Percentiles rank a stretch among this genome's conserved stretches.
These are phyloP conservation scores for Hydrotaea diabolus DNA, from an alignment of 2,888 invertebrate genomes.

Conservation along the genomic window DNA sequence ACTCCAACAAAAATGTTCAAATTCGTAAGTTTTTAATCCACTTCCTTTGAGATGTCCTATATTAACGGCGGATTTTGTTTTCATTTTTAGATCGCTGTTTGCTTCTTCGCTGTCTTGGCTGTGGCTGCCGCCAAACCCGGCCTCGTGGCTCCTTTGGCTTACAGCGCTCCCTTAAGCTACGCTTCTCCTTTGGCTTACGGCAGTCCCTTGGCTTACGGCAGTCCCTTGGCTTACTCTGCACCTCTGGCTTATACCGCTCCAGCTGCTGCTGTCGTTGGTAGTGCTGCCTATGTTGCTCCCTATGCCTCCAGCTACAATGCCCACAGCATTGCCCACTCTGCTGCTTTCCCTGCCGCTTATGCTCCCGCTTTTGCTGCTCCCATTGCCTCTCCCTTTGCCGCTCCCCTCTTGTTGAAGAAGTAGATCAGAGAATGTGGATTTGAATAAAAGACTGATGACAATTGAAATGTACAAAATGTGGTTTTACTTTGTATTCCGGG, in stretches of 20 bases:
- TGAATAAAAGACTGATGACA: conserved; percentile 34
- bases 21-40: conserved; percentile 73
- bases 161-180: conserved; percentile 46
- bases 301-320: conserved; percentile 75
- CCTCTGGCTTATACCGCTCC: conserved; percentile 55
- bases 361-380: conserved; percentile 52
- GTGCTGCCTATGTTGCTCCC: conserved; percentile 75
- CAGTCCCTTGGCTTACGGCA: too few species aligned
- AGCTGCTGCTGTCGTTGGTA: conserved; percentile 72
- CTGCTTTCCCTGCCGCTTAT: conserved; percentile 68
- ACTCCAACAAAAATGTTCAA: conserved; percentile 74
- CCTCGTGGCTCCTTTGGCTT: conserved; percentile 59
- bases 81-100: conserved; percentile 71
- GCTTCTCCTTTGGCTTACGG: conserved; percentile 68
- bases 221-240: conserved; percentile 63
- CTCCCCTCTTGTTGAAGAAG: conserved; percentile 64
- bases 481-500: too few species aligned
- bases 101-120: too few species aligned
- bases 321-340: conserved; percentile 74
- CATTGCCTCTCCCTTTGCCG: conserved; percentile 56
- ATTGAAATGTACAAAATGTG: too few species aligned
- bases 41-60: neutral
- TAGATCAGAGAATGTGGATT: conserved; percentile 44
- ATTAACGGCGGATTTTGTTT: neutral
- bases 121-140: conserved; percentile 71